Evolutionary conservation across 2,113 vertebrate genomes (phyloP).

Genomic region (Xiphorhynchus elegans): DNA sequence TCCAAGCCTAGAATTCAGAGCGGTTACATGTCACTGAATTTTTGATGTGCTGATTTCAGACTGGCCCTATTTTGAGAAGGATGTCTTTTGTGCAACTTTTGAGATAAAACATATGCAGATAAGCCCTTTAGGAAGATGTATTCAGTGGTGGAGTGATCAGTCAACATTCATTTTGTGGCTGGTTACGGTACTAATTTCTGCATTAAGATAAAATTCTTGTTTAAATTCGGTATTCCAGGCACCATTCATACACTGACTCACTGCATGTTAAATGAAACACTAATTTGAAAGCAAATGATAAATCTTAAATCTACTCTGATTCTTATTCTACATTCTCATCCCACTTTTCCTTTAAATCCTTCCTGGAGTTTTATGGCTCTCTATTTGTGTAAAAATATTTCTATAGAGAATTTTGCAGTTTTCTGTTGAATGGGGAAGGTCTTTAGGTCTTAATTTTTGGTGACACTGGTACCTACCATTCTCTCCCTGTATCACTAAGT

Average conservation of each 20-base stretch:
- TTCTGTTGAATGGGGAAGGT: neutral
- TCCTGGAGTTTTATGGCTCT: neutral
- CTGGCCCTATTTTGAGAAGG: neutral
- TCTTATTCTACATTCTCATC: neutral
- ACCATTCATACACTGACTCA: constrained; percentile 29
- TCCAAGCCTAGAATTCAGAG: constrained; percentile 3
- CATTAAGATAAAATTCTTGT: constrained; percentile 52
- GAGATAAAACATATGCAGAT: constrained; percentile 12
- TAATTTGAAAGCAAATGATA: constrained; percentile 22
- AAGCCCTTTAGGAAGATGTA: neutral
- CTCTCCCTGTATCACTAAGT: neutral
- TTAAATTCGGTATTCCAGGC: constrained; percentile 45
- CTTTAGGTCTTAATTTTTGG: neutral
- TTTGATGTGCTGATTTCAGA: constrained; percentile 5
- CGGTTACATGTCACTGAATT: neutral
- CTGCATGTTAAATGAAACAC: constrained; percentile 25
- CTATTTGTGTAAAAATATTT: neutral
- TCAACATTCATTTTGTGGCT: constrained; percentile 6
- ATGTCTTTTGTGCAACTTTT: neutral
- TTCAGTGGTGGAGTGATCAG: neutral
- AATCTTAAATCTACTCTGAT: constrained; percentile 14
- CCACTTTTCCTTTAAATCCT: neutral
- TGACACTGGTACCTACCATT: neutral
- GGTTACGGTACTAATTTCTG: constrained; percentile 29
- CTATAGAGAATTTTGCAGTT: neutral